Evolutionary conservation across 1,140 invertebrate species (phyloP), one percentile per base, ranked within the genome.

Genomic region (Drosophila nebulosa): DNA sequence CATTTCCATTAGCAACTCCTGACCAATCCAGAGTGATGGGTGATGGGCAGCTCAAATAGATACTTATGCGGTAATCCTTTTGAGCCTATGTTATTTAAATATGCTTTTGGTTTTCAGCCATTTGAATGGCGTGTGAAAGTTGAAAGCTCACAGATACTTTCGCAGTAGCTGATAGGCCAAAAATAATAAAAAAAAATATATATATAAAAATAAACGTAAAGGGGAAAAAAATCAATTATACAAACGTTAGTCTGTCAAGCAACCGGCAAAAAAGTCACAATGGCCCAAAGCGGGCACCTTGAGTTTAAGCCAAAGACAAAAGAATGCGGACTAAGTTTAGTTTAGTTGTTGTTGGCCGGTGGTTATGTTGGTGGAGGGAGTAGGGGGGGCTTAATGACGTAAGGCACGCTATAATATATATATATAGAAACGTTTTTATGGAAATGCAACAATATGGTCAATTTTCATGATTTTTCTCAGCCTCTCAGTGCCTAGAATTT

Each of bases 21-120:
- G 7, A 21, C 39, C 18, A 18, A 46, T 7, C 12, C 12, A 12
- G 6, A 16, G 14, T 21, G 39, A 2, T 21, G 39, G 50, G 58
- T 35, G 64, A 66, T 32, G 46, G 21, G n/a, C 57, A 18, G 64
- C 35, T 30, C 35, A 22, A 30, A 10, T 66, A 35, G 5, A 35
- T 51, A 50, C 52, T 30, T 32, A 30, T 55, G 26, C 53, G 51
- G 42, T 60, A 67, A 67, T 67, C 64, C 64, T 67, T 67, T 65
- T 58, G 22, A 56, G 18, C 63, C 39, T 63, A 53, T 12, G 36
- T 30, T 63, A 52, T 58, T 65, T 58, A 9, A 56, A 64, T 64
- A 24, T 36, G 32, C 35, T 58, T 32, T 36, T 36, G 26, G 5
- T 32, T 32, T 32, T 16, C 7, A 55, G 27, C 22, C 26, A 30